Percentiles rank a stretch among this genome's conserved stretches.
These are phyloP conservation scores for Amblyopsis rosae DNA, from an alignment of 2,113 vertebrate species.

Conservation along the genomic window DNA sequence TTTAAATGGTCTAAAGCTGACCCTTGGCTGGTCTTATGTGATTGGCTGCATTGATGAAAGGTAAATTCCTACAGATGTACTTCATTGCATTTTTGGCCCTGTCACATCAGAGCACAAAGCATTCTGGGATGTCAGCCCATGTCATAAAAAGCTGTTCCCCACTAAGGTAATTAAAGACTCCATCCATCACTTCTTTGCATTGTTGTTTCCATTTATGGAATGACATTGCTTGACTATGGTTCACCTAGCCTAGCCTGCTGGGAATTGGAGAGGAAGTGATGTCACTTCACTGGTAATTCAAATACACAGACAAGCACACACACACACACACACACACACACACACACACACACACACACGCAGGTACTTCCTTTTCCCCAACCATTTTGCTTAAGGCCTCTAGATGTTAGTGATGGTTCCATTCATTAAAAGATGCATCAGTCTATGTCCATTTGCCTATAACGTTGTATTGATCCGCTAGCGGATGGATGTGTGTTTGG, in stretches of 20 bases:
- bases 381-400: conserved; percentile 78
- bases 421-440: conserved; percentile 82
- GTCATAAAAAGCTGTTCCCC: neutral
- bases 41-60: conserved; percentile 30
- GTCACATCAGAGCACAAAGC: neutral
- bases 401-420: conserved; percentile 75
- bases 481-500: conserved; percentile 20
- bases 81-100: conserved; percentile 19
- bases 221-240: too few relatives aligned
- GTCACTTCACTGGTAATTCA: conserved; percentile 16
- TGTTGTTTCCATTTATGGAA: too few relatives aligned
- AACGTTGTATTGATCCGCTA: conserved; percentile 82
- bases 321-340: conserved; percentile 12
- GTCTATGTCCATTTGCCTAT: conserved; percentile 82
- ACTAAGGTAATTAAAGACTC: neutral
- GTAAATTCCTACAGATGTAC: conserved; percentile 16
- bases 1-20: too few relatives aligned
- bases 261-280: conserved; percentile 13
- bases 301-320: conserved; percentile 4
- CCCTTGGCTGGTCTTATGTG: neutral
- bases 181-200: neutral
- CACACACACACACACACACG: conserved; percentile 14
- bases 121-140: conserved; percentile 13
- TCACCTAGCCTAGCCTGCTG: neutral
- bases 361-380: conserved; percentile 29